Evolutionary conservation across 2,797 vertebrate genomes (phyloP).

Genomic region (Manis pentadactyla): DNA sequence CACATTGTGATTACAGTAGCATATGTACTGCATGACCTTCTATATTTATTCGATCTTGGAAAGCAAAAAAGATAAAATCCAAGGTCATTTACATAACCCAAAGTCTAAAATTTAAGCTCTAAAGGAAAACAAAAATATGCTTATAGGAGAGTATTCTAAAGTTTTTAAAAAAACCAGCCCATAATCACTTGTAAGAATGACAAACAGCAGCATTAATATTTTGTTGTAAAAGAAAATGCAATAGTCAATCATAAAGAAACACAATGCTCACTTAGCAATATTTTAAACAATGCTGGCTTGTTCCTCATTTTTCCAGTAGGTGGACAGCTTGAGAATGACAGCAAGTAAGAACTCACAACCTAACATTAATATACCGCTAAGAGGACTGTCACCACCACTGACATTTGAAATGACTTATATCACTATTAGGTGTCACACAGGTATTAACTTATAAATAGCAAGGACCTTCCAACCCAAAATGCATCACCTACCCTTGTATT

Average conservation of each 20-base stretch:
- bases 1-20: background rate
- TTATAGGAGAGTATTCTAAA: conserved; percentile 59
- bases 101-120: conserved; percentile 67
- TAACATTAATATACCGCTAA: conserved; percentile 63
- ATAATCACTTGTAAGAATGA: conserved; percentile 81
- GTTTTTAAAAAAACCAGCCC: conserved; percentile 58
- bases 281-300: conserved; percentile 80
- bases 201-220: conserved; percentile 85
- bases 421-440: conserved; percentile 29
- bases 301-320: conserved; percentile 68
- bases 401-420: conserved; percentile 51
- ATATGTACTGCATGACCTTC: conserved; percentile 15
- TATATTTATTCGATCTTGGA: conserved; percentile 46
- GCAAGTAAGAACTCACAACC: conserved; percentile 67
- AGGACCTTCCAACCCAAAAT: conserved; percentile 62
- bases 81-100: conserved; percentile 40
- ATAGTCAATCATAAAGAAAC: conserved; percentile 85
- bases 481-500: conserved; percentile 33
- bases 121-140: conserved; percentile 74
- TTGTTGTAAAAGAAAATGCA: conserved; percentile 83
- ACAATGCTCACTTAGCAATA: conserved; percentile 81
- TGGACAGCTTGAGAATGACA: conserved; percentile 45
- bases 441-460: conserved; percentile 67
- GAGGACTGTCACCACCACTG: conserved; percentile 58
- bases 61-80: conserved; percentile 54